Conservation (phyloP, 64 coral and sea anemone species). For the Orbicella faveolata region DNA sequence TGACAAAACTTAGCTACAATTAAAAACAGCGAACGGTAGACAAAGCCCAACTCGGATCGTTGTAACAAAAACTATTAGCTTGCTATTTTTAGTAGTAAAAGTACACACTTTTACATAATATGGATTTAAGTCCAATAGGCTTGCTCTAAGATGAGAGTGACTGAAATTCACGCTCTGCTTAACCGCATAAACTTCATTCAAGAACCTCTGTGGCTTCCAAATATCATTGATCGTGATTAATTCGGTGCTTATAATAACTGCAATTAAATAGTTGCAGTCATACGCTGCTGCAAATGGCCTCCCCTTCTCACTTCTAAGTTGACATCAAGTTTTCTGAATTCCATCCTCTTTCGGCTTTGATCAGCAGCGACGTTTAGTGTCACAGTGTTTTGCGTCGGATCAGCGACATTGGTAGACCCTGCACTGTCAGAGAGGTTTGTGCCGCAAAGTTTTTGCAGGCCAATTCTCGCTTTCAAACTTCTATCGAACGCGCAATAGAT, state of each 20-base stretch:
- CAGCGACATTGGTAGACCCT: not conserved
- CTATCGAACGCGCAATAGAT: conserved; percentile 49
- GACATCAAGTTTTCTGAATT: not conserved
- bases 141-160: too few relatives aligned
- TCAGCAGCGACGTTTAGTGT: not conserved
- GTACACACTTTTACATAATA: too few relatives aligned
- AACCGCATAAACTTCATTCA: too few relatives aligned
- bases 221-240: not conserved
- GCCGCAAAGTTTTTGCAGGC: not conserved
- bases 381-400: not conserved
- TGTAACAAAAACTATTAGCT: too few relatives aligned
- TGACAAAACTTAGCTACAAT: too few relatives aligned
- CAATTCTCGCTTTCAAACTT: conserved; percentile 26
- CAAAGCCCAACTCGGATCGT: too few relatives aligned
- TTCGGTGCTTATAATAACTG: not conserved
- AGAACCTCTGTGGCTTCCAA: too few relatives aligned
- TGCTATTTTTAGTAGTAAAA: too few relatives aligned
- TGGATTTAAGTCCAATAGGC: too few relatives aligned
- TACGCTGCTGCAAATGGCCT: not conserved
- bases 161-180: too few relatives aligned
- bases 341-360: not conserved
- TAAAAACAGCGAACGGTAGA: too few relatives aligned
- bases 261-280: not conserved
- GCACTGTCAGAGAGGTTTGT: not conserved
- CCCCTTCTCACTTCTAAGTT: not conserved